Evolutionary conservation across 1,140 invertebrate species (phyloP), one percentile per base, ranked within the genome.

Genomic region (Heliconius hermathena): DNA sequence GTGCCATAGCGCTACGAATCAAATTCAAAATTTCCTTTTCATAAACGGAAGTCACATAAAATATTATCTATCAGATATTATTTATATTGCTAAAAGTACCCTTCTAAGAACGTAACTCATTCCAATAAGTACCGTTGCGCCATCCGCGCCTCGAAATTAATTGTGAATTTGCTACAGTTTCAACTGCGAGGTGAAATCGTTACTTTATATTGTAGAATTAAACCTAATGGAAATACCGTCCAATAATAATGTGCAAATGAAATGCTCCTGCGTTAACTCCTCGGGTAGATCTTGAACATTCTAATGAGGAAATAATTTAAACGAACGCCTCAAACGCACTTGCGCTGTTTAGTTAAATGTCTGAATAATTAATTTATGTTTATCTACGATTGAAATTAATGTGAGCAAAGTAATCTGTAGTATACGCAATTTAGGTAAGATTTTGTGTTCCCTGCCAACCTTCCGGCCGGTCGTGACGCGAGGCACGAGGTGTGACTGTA

Each of bases 81-180:
- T 29, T 74, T 74, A 57, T 74, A 73, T 22, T 49, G 72, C 9
- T 60, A n/a, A 74, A 74, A 57, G 49, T 52, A 33, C 22, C 57
- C 73, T 36, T 57, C 46, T 52, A 54, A 49, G 26, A 33, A 74
- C 46, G 46, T 74, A 74, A 74, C 38, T 74, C 46, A 78, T 85
- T 84, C 79, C 82, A 82, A 79, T 81, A 81, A 87, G 80, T 54
- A 77, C 57, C 49, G 57, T 60, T 26, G 77, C 57, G 77, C 81
- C 71, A 82, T 79, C 81, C 77, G 76, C 81, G 76, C 78, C 80
- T 85, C 71, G 75, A 76, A 83, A 84, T 82, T 84, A 84, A 87
- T 85, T 82, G 72, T 81, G 72, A 88, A 86, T 86, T 84, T 82
- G 79, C 79, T 76, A 38, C 76, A 83, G 80, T 83, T 84, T 83